phyloP scores from a whole-genome alignment of 2,888 invertebrate genomes.

The Crematogaster levior region DNA sequence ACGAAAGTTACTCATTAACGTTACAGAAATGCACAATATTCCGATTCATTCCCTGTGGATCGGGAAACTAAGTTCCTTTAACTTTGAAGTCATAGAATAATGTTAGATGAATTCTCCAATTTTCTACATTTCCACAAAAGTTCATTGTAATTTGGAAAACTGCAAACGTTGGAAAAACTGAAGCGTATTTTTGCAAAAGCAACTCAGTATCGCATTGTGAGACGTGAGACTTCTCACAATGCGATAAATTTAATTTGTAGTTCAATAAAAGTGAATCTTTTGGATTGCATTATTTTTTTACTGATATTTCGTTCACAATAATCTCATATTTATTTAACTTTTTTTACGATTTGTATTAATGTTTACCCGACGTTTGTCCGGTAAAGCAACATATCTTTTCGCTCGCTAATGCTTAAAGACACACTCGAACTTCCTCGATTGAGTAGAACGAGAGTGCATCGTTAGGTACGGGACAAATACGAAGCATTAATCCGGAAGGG shows the following conservation, averaged over 20 bases:
- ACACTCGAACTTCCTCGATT: constrained; percentile 39
- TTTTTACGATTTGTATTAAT: constrained; percentile 8
- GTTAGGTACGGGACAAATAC: constrained; percentile 50
- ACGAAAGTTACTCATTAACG: constrained; percentile 5
- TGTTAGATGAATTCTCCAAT: background rate
- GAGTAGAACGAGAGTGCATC: constrained; percentile 40
- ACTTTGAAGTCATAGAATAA: background rate
- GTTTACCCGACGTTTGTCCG: background rate
- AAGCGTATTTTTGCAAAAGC: background rate
- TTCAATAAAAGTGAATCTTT: background rate
- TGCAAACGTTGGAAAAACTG: background rate
- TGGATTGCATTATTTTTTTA: background rate
- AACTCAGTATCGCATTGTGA: background rate
- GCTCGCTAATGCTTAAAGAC: constrained; percentile 26
- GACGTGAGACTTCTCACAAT: background rate
- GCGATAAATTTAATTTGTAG: background rate
- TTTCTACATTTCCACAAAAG: background rate
- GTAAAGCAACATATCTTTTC: background rate
- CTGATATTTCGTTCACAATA: background rate
- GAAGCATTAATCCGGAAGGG: constrained; percentile 43
- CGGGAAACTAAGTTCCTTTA: background rate
- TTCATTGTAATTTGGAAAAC: background rate
- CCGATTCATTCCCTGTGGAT: background rate
- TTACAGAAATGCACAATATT: background rate
- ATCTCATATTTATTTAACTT: background rate